Percentiles rank a stretch among this genome's conserved stretches.
Conservation (phyloP, 2,888 invertebrate genomes). For the Pseudococcus jackbeardsleyi region DNA sequence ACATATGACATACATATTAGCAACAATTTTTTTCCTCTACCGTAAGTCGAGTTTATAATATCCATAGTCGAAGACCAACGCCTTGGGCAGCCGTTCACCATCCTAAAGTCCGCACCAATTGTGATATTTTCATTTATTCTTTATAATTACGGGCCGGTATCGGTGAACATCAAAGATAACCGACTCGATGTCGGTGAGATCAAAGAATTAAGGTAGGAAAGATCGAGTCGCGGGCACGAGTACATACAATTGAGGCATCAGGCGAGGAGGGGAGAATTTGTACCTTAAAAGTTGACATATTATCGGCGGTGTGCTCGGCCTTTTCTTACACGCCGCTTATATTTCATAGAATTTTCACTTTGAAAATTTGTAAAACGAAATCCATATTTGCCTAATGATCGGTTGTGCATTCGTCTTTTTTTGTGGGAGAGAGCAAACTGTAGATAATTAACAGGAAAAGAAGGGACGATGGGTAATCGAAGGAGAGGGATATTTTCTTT, state of each 20-base stretch:
- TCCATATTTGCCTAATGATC: neutral
- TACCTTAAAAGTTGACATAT: slow-evolving; percentile 52
- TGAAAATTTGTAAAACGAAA: neutral
- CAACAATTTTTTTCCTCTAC: slow-evolving; percentile 11
- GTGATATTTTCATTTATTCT: slow-evolving; percentile 64
- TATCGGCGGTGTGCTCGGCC: neutral
- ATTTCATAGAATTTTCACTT: slow-evolving; percentile 2
- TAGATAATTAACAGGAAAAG: too few species aligned
- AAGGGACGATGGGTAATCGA: too few species aligned
- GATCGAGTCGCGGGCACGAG: slow-evolving; percentile 49
- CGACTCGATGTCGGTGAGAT: slow-evolving; percentile 57
- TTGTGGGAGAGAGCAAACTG: too few species aligned
- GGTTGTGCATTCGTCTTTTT: too few species aligned
- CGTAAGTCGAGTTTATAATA: slow-evolving; percentile 48
- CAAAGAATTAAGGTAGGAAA: slow-evolving; percentile 52
- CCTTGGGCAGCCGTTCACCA: slow-evolving; percentile 57
- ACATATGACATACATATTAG: slow-evolving; percentile 45
- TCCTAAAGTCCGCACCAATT: slow-evolving; percentile 58
- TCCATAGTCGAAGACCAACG: slow-evolving; percentile 52
- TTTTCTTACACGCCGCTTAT: neutral
- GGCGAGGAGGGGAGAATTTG: neutral
- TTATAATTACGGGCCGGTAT: slow-evolving; percentile 61
- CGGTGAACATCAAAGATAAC: slow-evolving; percentile 62
- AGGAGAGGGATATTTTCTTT: too few species aligned
- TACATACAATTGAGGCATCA: neutral